These are phyloP conservation scores for Cataglyphis altisquamis DNA, from an alignment of 2,888 invertebrate species.

Conservation along the genomic window DNA sequence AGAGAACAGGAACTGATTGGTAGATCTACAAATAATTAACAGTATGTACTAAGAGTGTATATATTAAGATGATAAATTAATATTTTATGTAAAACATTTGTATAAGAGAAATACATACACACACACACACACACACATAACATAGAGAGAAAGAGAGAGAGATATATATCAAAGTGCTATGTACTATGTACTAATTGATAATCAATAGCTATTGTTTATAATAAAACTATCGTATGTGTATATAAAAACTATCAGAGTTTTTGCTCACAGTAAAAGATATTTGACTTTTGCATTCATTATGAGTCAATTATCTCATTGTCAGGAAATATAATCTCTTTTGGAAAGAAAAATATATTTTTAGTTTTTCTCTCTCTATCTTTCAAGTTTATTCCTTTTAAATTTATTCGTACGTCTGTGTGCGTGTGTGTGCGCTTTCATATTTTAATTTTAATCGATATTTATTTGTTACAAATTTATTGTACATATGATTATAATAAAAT, in stretches of 20 bases:
- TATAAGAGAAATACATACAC: slow-evolving; percentile 1
- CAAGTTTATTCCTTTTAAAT: too few species aligned
- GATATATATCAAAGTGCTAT: background rate
- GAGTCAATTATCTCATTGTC: background rate
- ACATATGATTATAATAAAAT: background rate
- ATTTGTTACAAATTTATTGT: background rate
- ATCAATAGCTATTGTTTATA: slow-evolving; percentile 91
- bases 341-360: background rate
- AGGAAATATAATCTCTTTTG: background rate
- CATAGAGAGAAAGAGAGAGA: background rate
- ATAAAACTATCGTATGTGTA: slow-evolving; percentile 39
- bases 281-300: background rate
- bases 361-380: background rate
- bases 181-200: slow-evolving; percentile 52
- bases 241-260: background rate
- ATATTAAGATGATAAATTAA: slow-evolving; percentile 13
- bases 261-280: background rate
- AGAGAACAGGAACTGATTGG: slow-evolving; percentile 83
- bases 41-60: background rate
- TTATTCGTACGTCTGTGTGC: too few species aligned
- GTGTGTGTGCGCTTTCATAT: background rate
- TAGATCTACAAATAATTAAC: slow-evolving; percentile 72
- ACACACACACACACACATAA: too few species aligned
- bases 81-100: slow-evolving; percentile 17
- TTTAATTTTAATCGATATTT: background rate